A percentile compares a stretch with the other conserved stretches of the same genome.
phyloP scores from a whole-genome alignment of 1,140 invertebrate genomes.

The Archivesica marissinica region DNA sequence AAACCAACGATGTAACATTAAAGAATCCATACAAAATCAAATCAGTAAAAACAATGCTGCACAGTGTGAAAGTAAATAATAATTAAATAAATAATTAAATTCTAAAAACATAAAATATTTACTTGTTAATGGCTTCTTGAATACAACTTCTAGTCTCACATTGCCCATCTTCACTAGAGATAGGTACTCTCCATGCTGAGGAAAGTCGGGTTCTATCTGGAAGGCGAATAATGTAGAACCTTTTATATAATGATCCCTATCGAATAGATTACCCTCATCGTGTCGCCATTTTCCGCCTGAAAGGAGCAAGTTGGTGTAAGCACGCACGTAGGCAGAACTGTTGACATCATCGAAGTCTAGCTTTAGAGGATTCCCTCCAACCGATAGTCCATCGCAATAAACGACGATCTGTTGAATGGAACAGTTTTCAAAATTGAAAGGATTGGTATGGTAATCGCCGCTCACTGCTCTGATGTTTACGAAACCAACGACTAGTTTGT shows the following conservation, averaged over 20 bases:
- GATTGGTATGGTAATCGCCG: conserved; percentile 43
- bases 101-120: too few relatives aligned
- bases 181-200: conserved; percentile 20
- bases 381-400: conserved; percentile 40
- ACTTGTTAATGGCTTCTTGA: conserved; percentile 14
- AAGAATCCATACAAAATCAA: too few relatives aligned
- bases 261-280: conserved; percentile 35
- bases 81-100: too few relatives aligned
- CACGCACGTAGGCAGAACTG: conserved; percentile 21
- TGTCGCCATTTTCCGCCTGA: conserved; percentile 42
- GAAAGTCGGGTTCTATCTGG: conserved; percentile 58
- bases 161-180: conserved; percentile 26
- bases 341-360: conserved; percentile 46
- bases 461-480: background rate
- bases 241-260: conserved; percentile 15
- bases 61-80: too few relatives aligned
- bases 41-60: too few relatives aligned
- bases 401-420: conserved; percentile 50
- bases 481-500: conserved; percentile 27
- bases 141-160: conserved; percentile 35
- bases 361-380: conserved; percentile 46
- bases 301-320: conserved; percentile 30
- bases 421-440: conserved; percentile 55
- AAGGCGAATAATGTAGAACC: conserved; percentile 54
- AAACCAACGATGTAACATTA: too few relatives aligned